A percentile compares a stretch with the other conserved stretches of the same genome.
Evolutionary conservation across 2,113 vertebrate genomes (phyloP).

Genomic region (Pseudopodoces humilis): DNA sequence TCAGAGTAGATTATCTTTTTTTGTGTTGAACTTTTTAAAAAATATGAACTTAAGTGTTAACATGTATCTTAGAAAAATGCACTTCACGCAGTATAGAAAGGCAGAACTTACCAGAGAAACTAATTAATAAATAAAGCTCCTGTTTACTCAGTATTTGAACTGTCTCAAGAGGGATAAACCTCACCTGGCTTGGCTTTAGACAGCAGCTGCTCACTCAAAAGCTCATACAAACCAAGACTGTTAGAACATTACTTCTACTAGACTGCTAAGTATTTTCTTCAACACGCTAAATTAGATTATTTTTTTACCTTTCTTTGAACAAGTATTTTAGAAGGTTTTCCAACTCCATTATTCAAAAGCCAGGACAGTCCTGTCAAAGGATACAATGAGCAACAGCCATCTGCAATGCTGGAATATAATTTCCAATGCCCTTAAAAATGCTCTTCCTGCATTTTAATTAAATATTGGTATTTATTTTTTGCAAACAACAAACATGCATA

Average conservation of each 20-base stretch:
- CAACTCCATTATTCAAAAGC: background rate
- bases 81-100: background rate
- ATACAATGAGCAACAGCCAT: background rate
- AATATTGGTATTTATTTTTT: background rate
- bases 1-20: background rate
- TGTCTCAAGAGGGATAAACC: background rate
- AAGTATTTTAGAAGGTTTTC: background rate
- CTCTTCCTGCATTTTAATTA: background rate
- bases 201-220: background rate
- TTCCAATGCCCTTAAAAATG: background rate
- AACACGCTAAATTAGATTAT: background rate
- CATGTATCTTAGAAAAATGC: background rate
- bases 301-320: background rate
- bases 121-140: background rate
- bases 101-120: background rate
- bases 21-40: background rate
- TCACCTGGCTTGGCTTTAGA: background rate
- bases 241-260: background rate
- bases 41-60: background rate
- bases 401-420: background rate
- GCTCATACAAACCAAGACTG: background rate
- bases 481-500: background rate
- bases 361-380: background rate
- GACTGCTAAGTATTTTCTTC: background rate
- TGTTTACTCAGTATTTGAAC: background rate